A percentile compares a stretch with the other conserved stretches of the same genome.
phyloP scores from a whole-genome alignment of 2,888 invertebrate species.

The Myathropa florea region DNA sequence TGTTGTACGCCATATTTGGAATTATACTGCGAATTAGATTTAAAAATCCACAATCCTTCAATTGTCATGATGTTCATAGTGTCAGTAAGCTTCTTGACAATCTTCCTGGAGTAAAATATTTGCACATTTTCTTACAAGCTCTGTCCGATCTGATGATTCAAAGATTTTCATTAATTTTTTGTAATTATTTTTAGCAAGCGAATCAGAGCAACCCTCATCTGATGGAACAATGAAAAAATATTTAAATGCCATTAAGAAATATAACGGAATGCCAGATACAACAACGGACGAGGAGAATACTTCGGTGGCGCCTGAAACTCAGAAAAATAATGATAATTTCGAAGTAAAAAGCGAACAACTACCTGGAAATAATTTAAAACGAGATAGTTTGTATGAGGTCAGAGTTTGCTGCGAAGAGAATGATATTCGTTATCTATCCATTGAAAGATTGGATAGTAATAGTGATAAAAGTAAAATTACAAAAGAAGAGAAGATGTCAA shows the following conservation, averaged over 20 bases:
- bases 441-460: conserved; percentile 65
- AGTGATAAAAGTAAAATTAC: conserved; percentile 20
- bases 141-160: no score
- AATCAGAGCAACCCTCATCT: conserved; percentile 63
- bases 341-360: conserved; percentile 33
- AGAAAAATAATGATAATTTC: conserved; percentile 15
- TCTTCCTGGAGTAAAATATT: no score
- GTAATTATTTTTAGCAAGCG: conserved; percentile 59
- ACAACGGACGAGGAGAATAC: conserved; percentile 63
- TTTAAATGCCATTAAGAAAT: conserved; percentile 65
- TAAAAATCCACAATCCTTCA: no score
- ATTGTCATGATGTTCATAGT: no score
- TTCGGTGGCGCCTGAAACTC: conserved; percentile 9
- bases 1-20: no score
- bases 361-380: conserved; percentile 30
- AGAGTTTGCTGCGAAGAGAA: conserved; percentile 68
- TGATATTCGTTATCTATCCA: conserved; percentile 69
- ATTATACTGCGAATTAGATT: no score
- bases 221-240: conserved; percentile 67
- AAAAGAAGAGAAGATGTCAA: conserved; percentile 36
- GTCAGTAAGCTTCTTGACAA: no score
- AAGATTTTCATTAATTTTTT: background rate
- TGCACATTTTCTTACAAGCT: no score
- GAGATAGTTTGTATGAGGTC: conserved; percentile 69
- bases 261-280: conserved; percentile 69